These are phyloP conservation scores for Drosophila falleni DNA, from an alignment of 2,888 invertebrate species.

Conservation along the genomic window DNA sequence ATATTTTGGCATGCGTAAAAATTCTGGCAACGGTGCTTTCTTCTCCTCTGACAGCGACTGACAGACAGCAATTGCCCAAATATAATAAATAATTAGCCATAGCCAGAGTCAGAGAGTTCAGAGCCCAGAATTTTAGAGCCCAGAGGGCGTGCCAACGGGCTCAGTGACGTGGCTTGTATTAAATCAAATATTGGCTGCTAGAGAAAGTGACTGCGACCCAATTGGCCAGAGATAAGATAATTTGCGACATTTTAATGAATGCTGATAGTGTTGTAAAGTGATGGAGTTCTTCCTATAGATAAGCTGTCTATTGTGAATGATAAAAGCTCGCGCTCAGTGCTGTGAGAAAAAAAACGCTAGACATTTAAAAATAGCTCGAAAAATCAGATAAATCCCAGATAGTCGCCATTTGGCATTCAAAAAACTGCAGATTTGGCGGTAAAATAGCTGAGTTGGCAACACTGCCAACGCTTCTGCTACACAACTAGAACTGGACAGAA, in stretches of 20 bases:
- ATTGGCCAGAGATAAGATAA: slow-evolving; percentile 39
- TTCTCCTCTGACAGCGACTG: slow-evolving; percentile 73
- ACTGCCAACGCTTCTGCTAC: no score
- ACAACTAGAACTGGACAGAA: no score
- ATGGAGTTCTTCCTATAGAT: neutral
- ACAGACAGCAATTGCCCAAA: slow-evolving; percentile 84
- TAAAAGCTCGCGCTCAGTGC: slow-evolving; percentile 10
- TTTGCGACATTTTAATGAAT: slow-evolving; percentile 2
- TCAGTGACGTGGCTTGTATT: slow-evolving; percentile 79
- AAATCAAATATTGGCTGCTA: slow-evolving; percentile 81
- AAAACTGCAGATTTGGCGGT: no score
- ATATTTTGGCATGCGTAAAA: slow-evolving; percentile 75
- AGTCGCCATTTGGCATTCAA: no score
- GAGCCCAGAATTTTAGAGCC: slow-evolving; percentile 6
- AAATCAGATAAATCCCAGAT: no score
- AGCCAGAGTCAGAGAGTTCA: slow-evolving; percentile 10
- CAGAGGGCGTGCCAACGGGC: slow-evolving; percentile 72
- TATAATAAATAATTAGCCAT: slow-evolving; percentile 83
- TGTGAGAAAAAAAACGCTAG: no score
- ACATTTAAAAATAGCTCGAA: no score
- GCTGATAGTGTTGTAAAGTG: neutral
- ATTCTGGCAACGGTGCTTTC: slow-evolving; percentile 77
- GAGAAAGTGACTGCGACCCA: slow-evolving; percentile 75
- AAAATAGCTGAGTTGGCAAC: no score
- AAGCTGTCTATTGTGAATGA: slow-evolving; percentile 13